Evolutionary conservation across 2,797 vertebrate genomes (phyloP).

Genomic region (Dipus sagitta): DNA sequence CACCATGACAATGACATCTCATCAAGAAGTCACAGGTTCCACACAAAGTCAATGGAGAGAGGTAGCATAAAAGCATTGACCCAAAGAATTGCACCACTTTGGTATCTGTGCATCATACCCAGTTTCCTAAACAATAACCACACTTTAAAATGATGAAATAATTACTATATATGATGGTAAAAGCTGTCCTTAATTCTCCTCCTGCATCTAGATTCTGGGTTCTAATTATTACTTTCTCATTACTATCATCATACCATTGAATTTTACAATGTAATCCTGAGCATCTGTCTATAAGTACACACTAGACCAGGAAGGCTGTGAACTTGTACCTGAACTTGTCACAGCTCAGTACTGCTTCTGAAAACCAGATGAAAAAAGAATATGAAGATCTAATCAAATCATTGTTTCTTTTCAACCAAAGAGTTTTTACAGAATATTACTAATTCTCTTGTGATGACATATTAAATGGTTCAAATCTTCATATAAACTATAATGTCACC

Average conservation of each 20-base stretch:
- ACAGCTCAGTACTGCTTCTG: not conserved
- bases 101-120: not conserved
- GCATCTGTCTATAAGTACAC: not conserved
- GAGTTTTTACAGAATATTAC: not conserved
- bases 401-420: not conserved
- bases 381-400: not conserved
- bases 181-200: not conserved
- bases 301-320: not conserved
- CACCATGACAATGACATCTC: not conserved
- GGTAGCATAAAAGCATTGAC: not conserved
- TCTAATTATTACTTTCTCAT: not conserved
- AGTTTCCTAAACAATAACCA: not conserved
- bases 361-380: not conserved
- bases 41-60: not conserved
- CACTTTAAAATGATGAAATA: slow-evolving; percentile 14
- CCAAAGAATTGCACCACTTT: not conserved
- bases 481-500: not conserved
- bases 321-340: not conserved
- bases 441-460: not conserved
- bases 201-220: not conserved
- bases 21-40: not conserved
- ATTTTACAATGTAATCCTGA: not conserved
- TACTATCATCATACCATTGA: not conserved
- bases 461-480: not conserved
- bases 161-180: not conserved